phyloP scores from a whole-genome alignment of 2,888 invertebrate genomes.

The Dryococelus australis region DNA sequence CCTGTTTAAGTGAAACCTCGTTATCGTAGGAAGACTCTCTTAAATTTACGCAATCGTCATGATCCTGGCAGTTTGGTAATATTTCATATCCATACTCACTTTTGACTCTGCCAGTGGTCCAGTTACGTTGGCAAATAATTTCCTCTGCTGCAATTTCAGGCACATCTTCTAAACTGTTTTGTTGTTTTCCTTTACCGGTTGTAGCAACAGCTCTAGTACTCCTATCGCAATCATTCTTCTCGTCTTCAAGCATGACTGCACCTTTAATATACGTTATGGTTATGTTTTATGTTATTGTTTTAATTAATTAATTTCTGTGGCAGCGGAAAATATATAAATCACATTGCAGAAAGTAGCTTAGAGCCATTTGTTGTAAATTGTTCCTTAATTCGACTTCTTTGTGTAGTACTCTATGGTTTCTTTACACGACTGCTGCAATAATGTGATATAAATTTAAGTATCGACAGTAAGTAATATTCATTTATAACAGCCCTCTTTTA shows the following conservation, averaged over 20 bases:
- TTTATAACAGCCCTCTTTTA: background rate
- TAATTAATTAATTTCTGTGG: background rate
- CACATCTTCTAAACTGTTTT: background rate
- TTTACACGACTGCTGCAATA: background rate
- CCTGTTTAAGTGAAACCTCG: background rate
- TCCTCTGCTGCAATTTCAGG: constrained; percentile 7
- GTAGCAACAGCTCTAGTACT: background rate
- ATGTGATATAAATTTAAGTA: background rate
- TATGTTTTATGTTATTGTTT: background rate
- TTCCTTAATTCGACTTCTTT: background rate
- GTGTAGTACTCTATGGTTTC: background rate
- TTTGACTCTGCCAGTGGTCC: background rate
- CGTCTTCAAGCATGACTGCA: background rate
- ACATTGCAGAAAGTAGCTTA: background rate
- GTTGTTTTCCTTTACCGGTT: background rate
- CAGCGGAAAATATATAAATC: background rate
- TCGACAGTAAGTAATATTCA: background rate
- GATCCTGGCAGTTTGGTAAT: background rate
- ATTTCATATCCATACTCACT: background rate
- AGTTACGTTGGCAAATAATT: background rate
- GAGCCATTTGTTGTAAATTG: background rate
- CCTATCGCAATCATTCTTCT: background rate
- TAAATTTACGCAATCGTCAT: background rate
- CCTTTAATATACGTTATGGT: background rate
- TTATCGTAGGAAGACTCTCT: background rate